Evolutionary conservation across 1,140 invertebrate genomes (phyloP), one percentile per base, ranked within the genome.

Genomic region (Drosophila triauraria): DNA sequence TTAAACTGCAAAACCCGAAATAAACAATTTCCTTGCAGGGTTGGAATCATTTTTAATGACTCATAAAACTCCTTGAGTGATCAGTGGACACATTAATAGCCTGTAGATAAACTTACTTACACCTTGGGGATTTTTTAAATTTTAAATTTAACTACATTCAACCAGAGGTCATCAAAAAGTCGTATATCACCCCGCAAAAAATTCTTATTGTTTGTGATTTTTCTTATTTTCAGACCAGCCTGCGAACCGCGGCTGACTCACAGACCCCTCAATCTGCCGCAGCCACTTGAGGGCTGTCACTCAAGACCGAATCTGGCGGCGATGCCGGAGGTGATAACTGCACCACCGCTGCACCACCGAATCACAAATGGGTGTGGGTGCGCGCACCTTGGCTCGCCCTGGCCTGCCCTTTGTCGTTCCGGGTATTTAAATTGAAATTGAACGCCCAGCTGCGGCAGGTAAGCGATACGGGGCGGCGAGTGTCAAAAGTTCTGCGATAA

Each of bases 251-350:
- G 51, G 53, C 65, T 60, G 67, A 70, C 58, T 54, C 64, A 68
- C 62, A 64, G 50, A 77, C 47, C 62, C 60, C 61, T 50, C 25
- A 20, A 15, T 54, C 67, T 32, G 25, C 43, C 54, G 9, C 57
- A 62, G 32, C 75, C 82, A 85, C 82, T 77, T 78, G 62, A 80
- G 67, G 69, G 77, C 77, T 84, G 80, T 83, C 80, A 83, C 68
- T 83, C 76, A 71, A 71, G 67, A 83, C 81, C 63, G 72, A 74
- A 84, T 74, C 82, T 74, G 58, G 51, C 40, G 23, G 78, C 74
- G 78, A 75, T 65, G 67, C 54, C 72, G 68, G 60, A 70, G 54
- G 58, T 72, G 44, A 62, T 69, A 75, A 80, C 58, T 82, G 56
- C 38, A 38, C 62, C 63, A 65, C 35, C 61, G 23, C 50, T 20